Evolutionary conservation across 1,140 invertebrate species (phyloP).

Genomic region (Platyscapa corneri): DNA sequence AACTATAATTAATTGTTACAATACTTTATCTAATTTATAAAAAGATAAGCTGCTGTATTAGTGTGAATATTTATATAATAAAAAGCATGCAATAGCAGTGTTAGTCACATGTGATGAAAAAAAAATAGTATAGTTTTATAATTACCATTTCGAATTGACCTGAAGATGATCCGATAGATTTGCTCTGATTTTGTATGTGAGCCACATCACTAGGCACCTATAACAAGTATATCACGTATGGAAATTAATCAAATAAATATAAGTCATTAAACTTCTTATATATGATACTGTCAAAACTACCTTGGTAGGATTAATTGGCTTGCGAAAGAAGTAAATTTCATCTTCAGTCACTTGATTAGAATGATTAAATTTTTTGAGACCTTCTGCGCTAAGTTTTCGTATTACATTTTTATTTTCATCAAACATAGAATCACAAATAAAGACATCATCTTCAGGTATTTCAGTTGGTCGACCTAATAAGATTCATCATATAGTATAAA

Average conservation of each 20-base stretch:
- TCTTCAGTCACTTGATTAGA: conserved; percentile 90
- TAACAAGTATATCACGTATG: conserved; percentile 54
- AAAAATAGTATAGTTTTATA: conserved; percentile 6
- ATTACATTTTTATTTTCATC: conserved; percentile 90
- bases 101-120: conserved; percentile 57
- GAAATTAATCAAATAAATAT: conserved; percentile 23
- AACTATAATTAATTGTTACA: no score
- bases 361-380: conserved; percentile 88
- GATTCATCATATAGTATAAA: conserved; percentile 25
- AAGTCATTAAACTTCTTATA: not conserved
- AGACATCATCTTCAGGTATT: conserved; percentile 93
- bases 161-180: conserved; percentile 69
- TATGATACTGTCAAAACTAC: conserved; percentile 66
- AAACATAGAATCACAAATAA: conserved; percentile 94
- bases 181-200: conserved; percentile 71
- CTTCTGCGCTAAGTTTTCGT: conserved; percentile 82
- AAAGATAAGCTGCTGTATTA: conserved; percentile 56
- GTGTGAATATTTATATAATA: conserved; percentile 58
- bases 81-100: conserved; percentile 59
- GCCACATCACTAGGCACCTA: conserved; percentile 74
- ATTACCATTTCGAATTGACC: conserved; percentile 74
- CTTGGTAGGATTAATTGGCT: conserved; percentile 83
- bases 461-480: conserved; percentile 91
- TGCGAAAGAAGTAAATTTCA: conserved; percentile 93
- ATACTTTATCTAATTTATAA: conserved; percentile 5